These are phyloP conservation scores for Nylanderia fulva DNA, from an alignment of 1,140 invertebrate genomes.

Conservation along the genomic window DNA sequence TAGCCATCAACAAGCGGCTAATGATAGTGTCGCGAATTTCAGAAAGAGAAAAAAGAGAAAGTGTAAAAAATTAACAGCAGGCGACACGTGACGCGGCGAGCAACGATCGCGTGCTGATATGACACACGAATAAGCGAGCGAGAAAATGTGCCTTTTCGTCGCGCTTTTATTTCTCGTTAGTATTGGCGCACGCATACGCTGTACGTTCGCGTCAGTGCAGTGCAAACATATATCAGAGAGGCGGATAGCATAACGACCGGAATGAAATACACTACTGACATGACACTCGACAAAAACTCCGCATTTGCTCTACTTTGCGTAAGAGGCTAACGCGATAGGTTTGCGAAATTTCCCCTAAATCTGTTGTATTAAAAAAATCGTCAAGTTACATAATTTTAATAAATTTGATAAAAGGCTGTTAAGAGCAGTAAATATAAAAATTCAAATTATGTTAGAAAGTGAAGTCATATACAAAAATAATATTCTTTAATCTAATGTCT, in stretches of 20 bases:
- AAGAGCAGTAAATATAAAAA: too few species aligned
- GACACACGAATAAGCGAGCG: constrained; percentile 41
- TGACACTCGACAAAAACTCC: constrained; percentile 25
- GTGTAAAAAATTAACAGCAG: constrained; percentile 71
- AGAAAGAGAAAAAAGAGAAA: constrained; percentile 57
- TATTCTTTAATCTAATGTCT: too few species aligned
- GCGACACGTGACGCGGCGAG: constrained; percentile 61
- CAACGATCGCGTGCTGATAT: constrained; percentile 71
- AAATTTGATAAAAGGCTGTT: too few species aligned
- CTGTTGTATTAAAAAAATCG: neutral
- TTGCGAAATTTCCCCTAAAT: neutral
- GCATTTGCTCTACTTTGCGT: constrained; percentile 25
- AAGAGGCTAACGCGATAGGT: constrained; percentile 3
- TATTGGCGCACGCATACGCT: constrained; percentile 28
- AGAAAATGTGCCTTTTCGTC: constrained; percentile 61
- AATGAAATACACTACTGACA: constrained; percentile 1
- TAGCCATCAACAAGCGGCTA: constrained; percentile 13
- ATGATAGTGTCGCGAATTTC: constrained; percentile 35
- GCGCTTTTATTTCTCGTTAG: constrained; percentile 62
- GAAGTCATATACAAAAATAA: too few species aligned
- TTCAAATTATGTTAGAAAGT: too few species aligned
- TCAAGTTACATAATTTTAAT: too few species aligned
- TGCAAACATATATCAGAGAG: constrained; percentile 39
- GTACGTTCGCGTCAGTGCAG: constrained; percentile 41
- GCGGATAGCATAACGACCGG: constrained; percentile 53